Evolutionary conservation across 1,140 invertebrate genomes (phyloP).

Genomic region (Brachionus plicatilis): DNA sequence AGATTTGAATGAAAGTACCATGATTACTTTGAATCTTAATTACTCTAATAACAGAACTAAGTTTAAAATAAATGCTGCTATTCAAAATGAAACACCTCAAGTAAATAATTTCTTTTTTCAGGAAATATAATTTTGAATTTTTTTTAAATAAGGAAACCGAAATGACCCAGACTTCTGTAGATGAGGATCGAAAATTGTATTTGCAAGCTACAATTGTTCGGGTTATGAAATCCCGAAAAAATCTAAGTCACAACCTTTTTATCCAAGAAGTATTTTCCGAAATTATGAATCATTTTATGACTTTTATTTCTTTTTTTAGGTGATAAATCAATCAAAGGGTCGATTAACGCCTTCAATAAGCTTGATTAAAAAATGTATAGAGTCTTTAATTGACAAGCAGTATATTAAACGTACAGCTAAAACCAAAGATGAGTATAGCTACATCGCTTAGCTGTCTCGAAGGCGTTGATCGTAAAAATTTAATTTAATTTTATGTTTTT

Average conservation of each 20-base stretch:
- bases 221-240: slow-evolving; percentile 84
- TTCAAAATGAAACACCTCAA: slow-evolving; percentile 77
- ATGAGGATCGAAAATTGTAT: slow-evolving; percentile 94
- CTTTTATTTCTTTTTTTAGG: slow-evolving; percentile 59
- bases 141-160: slow-evolving; percentile 19
- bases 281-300: neutral
- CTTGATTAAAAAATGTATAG: slow-evolving; percentile 97
- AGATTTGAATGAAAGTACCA: slow-evolving; percentile 60
- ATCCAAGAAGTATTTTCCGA: slow-evolving; percentile 75
- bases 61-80: slow-evolving; percentile 78
- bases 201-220: slow-evolving; percentile 91
- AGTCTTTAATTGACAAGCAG: slow-evolving; percentile 92
- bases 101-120: slow-evolving; percentile 45
- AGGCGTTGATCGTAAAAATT: neutral
- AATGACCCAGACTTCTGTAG: slow-evolving; percentile 65
- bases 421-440: slow-evolving; percentile 88
- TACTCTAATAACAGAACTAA: slow-evolving; percentile 87
- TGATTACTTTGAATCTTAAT: slow-evolving; percentile 70
- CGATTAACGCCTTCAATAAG: slow-evolving; percentile 85
- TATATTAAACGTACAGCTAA: slow-evolving; percentile 88
- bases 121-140: neutral
- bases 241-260: slow-evolving; percentile 79
- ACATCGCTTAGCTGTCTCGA: slow-evolving; percentile 69
- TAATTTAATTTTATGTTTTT: neutral
- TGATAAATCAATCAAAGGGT: slow-evolving; percentile 76